phyloP scores from a whole-genome alignment of 1,140 invertebrate genomes.

The Octopus sinensis region DNA sequence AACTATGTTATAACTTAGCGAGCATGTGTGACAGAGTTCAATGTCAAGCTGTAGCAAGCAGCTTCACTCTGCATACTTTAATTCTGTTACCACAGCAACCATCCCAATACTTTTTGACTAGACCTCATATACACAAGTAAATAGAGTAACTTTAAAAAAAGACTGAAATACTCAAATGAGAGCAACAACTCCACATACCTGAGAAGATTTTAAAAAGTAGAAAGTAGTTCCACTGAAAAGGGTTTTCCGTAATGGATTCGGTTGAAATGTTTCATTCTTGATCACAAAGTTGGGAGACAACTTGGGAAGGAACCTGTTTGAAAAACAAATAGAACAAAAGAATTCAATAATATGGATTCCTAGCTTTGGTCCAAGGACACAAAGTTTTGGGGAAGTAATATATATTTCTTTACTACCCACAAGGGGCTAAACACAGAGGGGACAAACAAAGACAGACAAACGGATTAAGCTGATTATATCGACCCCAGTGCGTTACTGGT shows the following conservation, averaged over 20 bases:
- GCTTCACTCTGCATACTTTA: neutral
- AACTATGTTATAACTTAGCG: too few relatives aligned
- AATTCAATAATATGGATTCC: neutral
- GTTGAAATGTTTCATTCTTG: neutral
- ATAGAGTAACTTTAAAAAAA: neutral
- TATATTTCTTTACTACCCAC: too few relatives aligned
- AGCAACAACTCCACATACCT: neutral
- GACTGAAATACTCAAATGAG: neutral
- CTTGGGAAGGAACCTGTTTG: neutral
- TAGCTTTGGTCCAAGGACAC: neutral
- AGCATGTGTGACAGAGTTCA: too few relatives aligned
- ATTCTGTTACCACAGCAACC: neutral
- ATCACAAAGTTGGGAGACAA: neutral
- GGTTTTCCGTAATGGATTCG: neutral
- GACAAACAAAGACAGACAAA: too few relatives aligned
- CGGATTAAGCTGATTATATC: neutral
- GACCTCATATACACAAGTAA: neutral
- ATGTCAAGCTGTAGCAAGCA: neutral
- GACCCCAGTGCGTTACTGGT: neutral
- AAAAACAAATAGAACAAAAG: neutral
- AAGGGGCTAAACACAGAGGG: too few relatives aligned
- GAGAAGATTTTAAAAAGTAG: neutral
- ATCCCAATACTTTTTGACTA: neutral
- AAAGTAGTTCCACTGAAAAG: neutral
- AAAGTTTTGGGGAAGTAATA: too few relatives aligned